Evolutionary conservation across 2,888 invertebrate genomes (phyloP).

Genomic region (Scaptomyza flava): DNA sequence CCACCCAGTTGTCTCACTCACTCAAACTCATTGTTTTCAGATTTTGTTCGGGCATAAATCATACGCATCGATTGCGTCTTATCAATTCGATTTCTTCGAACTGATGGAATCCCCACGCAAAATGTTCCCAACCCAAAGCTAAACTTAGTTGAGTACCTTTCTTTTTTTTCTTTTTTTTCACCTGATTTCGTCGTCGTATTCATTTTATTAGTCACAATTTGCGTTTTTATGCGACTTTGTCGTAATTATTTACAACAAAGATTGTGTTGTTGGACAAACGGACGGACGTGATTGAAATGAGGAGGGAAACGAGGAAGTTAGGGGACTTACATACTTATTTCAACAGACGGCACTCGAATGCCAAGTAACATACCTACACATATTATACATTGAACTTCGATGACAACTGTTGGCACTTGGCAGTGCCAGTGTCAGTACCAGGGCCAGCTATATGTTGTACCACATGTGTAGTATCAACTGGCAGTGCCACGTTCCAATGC

Average conservation of each 20-base stretch:
- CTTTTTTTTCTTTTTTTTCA: slow-evolving; percentile 11
- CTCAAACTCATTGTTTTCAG: slow-evolving; percentile 17
- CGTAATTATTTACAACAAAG: slow-evolving; percentile 73
- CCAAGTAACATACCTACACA: slow-evolving; percentile 22
- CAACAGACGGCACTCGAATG: slow-evolving; percentile 52
- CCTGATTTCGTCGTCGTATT: slow-evolving; percentile 40
- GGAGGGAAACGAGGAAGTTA: background rate
- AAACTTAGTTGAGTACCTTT: slow-evolving; percentile 16
- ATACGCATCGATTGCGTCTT: slow-evolving; percentile 62
- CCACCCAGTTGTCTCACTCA: background rate
- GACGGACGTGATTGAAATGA: slow-evolving; percentile 43
- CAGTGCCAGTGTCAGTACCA: slow-evolving; percentile 29
- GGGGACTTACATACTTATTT: slow-evolving; percentile 48
- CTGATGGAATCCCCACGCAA: slow-evolving; percentile 55
- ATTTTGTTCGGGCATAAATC: slow-evolving; percentile 49
- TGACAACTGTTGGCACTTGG: slow-evolving; percentile 48
- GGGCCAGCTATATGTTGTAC: background rate
- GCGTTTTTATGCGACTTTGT: slow-evolving; percentile 54
- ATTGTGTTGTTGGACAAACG: slow-evolving; percentile 42
- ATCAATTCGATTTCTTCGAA: slow-evolving; percentile 42
- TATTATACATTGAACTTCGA: slow-evolving; percentile 23
- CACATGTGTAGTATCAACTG: background rate
- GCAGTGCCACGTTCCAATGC: slow-evolving; percentile 6
- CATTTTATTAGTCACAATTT: slow-evolving; percentile 65
- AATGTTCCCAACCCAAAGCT: slow-evolving; percentile 22